Evolutionary conservation across 2,888 invertebrate genomes (phyloP), one percentile per base, ranked within the genome.

Genomic region (Smittia aterrima): DNA sequence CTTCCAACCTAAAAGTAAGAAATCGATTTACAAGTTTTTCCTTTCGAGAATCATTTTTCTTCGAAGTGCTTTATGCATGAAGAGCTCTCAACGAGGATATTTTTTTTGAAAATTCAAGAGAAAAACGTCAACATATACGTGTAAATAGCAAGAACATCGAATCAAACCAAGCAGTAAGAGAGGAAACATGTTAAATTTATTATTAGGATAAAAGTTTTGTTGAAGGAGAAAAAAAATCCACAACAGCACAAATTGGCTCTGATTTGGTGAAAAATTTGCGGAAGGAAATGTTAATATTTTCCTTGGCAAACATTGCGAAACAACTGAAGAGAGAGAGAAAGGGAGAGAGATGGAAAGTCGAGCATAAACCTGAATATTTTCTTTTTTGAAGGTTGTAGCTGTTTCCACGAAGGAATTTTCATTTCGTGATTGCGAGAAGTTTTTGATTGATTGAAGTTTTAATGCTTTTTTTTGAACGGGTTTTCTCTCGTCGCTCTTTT

Each of bases 381-480:
- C 11, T 58, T 3, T 16, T 7, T 13, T 4, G 53, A 13, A 16
- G 18, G 53, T 47, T 58, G 58, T 3, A 2, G 58, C 24, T 58
- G 18, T 20, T 58, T 58, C 16, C 58, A 11, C 47, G 47, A 47
- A 47, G 47, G 47, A 13, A 47, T 47, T 47, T n/a, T 47, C 16
- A 68, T 68, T 68, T 38, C 68, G 47, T 68, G 68, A 22, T 41
- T 68, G 22, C 20, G 58, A 58, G 58, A 58, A 66, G 27, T 32
- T 66, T 68, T 68, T 68, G 68, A 68, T 68, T 68, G 68, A 68
- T 68, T 68, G 68, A 68, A 68, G 68, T 68, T 68, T 47, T 68
- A 68, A 68, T 68, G 47, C 47, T 16, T 68, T 68, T 67, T 68
- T 68, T 47, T 68, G 68, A 68, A 24, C 47, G 47, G 47, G 16